These are phyloP conservation scores for Scaptodrosophila lebanonensis DNA, from an alignment of 1,140 invertebrate genomes.

Conservation along the genomic window DNA sequence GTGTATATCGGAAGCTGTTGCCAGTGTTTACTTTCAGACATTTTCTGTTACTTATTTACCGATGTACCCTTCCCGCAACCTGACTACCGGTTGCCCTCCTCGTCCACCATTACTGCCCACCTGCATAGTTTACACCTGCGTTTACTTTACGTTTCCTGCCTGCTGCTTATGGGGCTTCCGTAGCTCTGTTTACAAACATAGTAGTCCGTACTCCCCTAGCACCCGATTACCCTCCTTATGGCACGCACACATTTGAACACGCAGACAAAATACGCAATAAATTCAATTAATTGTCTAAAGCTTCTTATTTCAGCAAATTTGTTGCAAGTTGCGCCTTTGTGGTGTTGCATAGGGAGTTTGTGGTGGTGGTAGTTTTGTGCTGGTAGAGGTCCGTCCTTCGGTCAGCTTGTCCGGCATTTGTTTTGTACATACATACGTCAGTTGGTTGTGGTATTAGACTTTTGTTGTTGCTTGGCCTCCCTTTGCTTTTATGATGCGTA, in stretches of 20 bases:
- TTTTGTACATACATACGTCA: background rate
- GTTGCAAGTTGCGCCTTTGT: constrained; percentile 11
- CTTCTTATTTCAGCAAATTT: constrained; percentile 50
- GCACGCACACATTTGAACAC: constrained; percentile 18
- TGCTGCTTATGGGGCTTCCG: constrained; percentile 40
- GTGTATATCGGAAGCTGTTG: background rate
- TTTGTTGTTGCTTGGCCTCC: constrained; percentile 14
- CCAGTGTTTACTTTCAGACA: constrained; percentile 3
- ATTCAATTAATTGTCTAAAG: constrained; percentile 55
- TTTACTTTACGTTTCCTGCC: constrained; percentile 3
- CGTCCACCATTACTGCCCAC: background rate
- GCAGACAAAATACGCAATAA: constrained; percentile 43
- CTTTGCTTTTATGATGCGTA: constrained; percentile 23
- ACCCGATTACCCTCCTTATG: background rate
- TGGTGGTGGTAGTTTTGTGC: too few species aligned
- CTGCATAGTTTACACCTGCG: constrained; percentile 24
- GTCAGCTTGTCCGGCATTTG: background rate
- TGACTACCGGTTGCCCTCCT: too few species aligned
- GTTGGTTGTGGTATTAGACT: constrained; percentile 2
- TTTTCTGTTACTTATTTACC: constrained; percentile 17
- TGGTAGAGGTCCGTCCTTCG: constrained; percentile 2
- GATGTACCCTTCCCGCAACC: too few species aligned
- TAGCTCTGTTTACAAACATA: constrained; percentile 25
- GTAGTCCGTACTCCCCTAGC: background rate
- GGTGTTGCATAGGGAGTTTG: background rate